Percentiles rank a stretch among this genome's conserved stretches.
Evolutionary conservation across 2,113 vertebrate species (phyloP).

Genomic region (Theristicus caerulescens): DNA sequence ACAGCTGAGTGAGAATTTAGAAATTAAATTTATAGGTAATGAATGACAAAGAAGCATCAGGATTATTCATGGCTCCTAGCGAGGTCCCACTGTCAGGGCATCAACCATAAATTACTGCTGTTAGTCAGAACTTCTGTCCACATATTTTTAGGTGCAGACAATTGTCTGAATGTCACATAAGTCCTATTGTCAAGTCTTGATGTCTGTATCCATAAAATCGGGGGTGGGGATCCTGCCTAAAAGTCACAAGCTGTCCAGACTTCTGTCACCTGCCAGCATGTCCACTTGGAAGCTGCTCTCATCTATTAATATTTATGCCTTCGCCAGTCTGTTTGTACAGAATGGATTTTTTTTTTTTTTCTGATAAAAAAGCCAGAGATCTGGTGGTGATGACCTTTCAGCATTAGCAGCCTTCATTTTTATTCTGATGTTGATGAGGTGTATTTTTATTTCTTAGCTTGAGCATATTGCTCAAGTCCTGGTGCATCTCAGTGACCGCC

Average conservation of each 20-base stretch:
- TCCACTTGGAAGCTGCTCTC: neutral
- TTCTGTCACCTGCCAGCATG: slow-evolving; percentile 55
- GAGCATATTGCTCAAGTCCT: slow-evolving; percentile 21
- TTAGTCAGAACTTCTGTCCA: neutral
- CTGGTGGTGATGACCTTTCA: slow-evolving; percentile 67
- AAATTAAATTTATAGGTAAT: neutral
- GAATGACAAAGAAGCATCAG: neutral
- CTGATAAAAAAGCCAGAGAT: slow-evolving; percentile 56
- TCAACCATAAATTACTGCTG: neutral
- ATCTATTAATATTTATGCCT: slow-evolving; percentile 73
- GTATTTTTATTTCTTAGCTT: slow-evolving; percentile 46
- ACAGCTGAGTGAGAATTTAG: neutral
- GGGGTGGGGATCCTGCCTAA: slow-evolving; percentile 8
- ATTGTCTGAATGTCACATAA: slow-evolving; percentile 61
- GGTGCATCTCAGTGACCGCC: neutral
- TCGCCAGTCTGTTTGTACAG: neutral
- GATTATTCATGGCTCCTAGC: neutral
- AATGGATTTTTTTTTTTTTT: neutral
- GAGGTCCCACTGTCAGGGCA: neutral
- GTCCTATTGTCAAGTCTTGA: slow-evolving; percentile 66
- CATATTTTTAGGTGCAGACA: neutral
- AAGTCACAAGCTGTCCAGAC: slow-evolving; percentile 28
- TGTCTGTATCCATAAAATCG: slow-evolving; percentile 64
- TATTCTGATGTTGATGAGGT: slow-evolving; percentile 71
- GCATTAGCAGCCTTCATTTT: slow-evolving; percentile 43